These are phyloP conservation scores for Loxodonta africana DNA, from an alignment of 2,113 vertebrate genomes.

Conservation along the genomic window DNA sequence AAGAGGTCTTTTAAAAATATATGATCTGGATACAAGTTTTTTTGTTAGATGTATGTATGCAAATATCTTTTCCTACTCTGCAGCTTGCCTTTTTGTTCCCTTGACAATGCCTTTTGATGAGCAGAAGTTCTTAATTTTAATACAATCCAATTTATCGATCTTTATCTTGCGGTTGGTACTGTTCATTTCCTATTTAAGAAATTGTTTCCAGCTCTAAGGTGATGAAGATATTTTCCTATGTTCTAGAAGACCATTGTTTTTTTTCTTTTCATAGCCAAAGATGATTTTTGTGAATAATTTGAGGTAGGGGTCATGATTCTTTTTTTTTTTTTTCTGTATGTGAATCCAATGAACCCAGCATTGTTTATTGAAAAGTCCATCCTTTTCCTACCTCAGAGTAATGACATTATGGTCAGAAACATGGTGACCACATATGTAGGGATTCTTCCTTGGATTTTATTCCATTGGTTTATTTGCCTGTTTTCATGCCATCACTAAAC, in stretches of 20 bases:
- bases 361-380: neutral
- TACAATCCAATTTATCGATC: neutral
- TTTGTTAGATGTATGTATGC: neutral
- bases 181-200: constrained; percentile 1
- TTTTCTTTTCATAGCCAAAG: neutral
- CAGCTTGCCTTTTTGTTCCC: neutral
- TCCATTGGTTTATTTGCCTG: neutral
- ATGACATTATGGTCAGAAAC: neutral
- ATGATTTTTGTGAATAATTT: constrained; percentile 29
- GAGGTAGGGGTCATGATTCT: neutral
- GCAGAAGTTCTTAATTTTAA: constrained; percentile 21
- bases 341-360: neutral
- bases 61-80: neutral
- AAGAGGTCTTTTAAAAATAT: neutral
- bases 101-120: neutral
- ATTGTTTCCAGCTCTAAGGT: neutral
- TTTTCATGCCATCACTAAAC: neutral
- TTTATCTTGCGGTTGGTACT: neutral
- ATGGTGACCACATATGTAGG: neutral
- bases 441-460: constrained; percentile 12
- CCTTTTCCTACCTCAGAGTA: neutral
- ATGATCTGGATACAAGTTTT: neutral
- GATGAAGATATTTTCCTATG: neutral
- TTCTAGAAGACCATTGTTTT: neutral
- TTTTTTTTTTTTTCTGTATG: neutral